Evolutionary conservation across 1,140 invertebrate species (phyloP).

Genomic region (Reticulitermes speratus): DNA sequence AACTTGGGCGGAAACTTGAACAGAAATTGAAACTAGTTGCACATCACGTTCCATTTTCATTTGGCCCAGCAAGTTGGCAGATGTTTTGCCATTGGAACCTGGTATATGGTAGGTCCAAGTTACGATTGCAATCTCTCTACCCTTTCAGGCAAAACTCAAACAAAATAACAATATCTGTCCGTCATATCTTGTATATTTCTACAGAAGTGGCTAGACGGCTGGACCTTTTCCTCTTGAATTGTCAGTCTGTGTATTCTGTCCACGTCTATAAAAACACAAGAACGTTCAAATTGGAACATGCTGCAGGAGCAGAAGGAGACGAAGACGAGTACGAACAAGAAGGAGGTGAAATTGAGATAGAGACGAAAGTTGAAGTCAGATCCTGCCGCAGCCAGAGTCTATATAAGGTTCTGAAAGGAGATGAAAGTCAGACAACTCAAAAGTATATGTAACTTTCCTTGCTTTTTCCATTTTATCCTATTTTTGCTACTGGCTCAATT

Average conservation of each 20-base stretch:
- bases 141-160: conserved; percentile 11
- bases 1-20: background rate
- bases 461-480: background rate
- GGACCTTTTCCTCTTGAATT: background rate
- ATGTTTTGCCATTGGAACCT: background rate
- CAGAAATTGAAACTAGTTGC: background rate
- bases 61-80: background rate
- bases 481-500: background rate
- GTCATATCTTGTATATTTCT: conserved; percentile 6
- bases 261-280: conserved; percentile 18
- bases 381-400: background rate
- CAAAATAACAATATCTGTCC: conserved; percentile 12
- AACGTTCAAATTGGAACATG: conserved; percentile 8
- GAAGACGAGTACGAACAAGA: background rate
- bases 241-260: background rate
- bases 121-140: background rate
- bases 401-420: conserved; percentile 19
- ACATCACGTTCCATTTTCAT: background rate
- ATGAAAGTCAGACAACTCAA: background rate
- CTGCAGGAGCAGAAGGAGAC: background rate
- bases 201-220: background rate
- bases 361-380: background rate
- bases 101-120: background rate
- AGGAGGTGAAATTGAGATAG: background rate
- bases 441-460: conserved; percentile 1